Conservation (phyloP, 2,888 invertebrate genomes). For the Monoplex corrugatus region DNA sequence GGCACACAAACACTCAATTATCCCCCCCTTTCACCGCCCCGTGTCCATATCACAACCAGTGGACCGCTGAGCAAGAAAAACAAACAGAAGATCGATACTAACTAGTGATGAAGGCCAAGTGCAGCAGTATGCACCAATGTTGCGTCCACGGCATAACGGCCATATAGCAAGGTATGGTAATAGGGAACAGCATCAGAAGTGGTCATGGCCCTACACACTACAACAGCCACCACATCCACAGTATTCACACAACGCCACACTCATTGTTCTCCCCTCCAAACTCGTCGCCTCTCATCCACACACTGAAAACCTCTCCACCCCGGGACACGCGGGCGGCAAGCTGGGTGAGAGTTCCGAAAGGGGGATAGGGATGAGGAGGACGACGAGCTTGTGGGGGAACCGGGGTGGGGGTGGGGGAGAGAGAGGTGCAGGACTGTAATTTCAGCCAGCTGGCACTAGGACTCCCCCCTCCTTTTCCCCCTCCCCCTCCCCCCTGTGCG, state of each 20-base stretch:
- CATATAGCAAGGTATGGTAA: too few relatives aligned
- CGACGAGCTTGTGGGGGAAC: neutral
- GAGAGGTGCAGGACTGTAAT: neutral
- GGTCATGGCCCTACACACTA: neutral
- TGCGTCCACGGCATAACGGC: too few relatives aligned
- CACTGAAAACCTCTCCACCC: neutral
- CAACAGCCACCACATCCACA: neutral
- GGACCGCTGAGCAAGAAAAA: too few relatives aligned
- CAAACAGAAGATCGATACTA: too few relatives aligned
- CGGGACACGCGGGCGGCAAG: too few relatives aligned
- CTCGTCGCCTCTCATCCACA: neutral
- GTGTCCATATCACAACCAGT: too few relatives aligned
- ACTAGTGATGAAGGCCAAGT: too few relatives aligned
- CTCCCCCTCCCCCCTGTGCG: neutral
- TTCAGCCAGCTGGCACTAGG: slow-evolving; percentile 13
- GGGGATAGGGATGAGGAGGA: too few relatives aligned
- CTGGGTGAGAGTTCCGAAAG: too few relatives aligned
- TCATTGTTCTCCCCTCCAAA: neutral
- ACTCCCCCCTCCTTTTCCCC: neutral
- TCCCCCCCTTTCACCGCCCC: too few relatives aligned
- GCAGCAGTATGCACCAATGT: too few relatives aligned
- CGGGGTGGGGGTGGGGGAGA: neutral
- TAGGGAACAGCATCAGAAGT: neutral
- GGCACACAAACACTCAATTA: too few relatives aligned
- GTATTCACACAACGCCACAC: neutral